phyloP scores from a whole-genome alignment of 1,140 invertebrate genomes.

The Thaumatotibia leucotreta region DNA sequence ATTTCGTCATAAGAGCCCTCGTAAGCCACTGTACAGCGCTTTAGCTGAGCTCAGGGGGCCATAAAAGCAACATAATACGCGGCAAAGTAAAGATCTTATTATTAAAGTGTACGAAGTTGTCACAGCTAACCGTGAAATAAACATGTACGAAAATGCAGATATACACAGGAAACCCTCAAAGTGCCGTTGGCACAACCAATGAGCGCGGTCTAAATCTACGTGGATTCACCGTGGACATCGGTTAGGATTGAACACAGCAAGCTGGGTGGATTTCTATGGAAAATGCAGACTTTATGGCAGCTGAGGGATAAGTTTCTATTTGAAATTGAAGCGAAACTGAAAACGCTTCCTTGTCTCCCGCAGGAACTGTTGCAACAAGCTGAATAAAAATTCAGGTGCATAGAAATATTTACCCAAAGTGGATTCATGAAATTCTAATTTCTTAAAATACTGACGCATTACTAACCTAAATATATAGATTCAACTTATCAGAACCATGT shows the following conservation, averaged over 20 bases:
- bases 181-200: conserved; percentile 41
- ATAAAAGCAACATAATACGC: conserved; percentile 73
- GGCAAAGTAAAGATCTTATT: conserved; percentile 74
- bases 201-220: conserved; percentile 61
- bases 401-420: conserved; percentile 64
- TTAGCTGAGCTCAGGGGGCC: conserved; percentile 56
- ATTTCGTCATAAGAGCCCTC: conserved; percentile 71
- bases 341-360: conserved; percentile 67
- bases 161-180: conserved; percentile 27
- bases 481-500: not conserved
- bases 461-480: conserved; percentile 42
- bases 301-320: conserved; percentile 74
- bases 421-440: conserved; percentile 20
- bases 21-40: conserved; percentile 68
- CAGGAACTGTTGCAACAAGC: conserved; percentile 40
- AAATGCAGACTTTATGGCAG: conserved; percentile 74
- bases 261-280: conserved; percentile 70
- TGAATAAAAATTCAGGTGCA: conserved; percentile 72
- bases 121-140: conserved; percentile 72
- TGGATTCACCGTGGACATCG: conserved; percentile 67
- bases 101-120: conserved; percentile 74
- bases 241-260: conserved; percentile 60
- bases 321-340: conserved; percentile 73
- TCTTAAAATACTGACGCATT: conserved; percentile 24
- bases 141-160: conserved; percentile 58